A percentile compares a stretch with the other conserved stretches of the same genome.
These are phyloP conservation scores for Lasioglossum calceatum DNA, from an alignment of 2,888 invertebrate species.

Conservation along the genomic window DNA sequence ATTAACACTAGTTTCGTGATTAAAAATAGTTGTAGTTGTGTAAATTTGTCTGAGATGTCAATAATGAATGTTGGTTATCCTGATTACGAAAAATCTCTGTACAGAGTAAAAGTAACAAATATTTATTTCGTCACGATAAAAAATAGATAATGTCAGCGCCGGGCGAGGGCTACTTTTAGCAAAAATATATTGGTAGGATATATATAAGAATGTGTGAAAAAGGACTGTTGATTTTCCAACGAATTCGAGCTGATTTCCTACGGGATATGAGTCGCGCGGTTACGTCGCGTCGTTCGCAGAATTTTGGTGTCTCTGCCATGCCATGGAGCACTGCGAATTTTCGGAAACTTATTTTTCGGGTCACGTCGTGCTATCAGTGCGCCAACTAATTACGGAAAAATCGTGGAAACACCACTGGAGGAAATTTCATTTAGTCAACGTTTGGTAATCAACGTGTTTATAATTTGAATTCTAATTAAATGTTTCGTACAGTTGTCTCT, in stretches of 20 bases:
- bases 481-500: not conserved
- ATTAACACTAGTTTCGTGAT: not conserved
- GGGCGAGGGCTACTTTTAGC: not conserved
- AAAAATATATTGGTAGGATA: conserved; percentile 14
- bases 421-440: not conserved
- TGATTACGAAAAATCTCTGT: not conserved
- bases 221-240: conserved; percentile 42
- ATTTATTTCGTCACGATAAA: not conserved
- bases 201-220: conserved; percentile 10
- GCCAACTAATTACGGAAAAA: not conserved
- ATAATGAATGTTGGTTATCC: not conserved
- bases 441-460: not conserved
- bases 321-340: conserved; percentile 30
- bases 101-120: not conserved
- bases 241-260: conserved; percentile 49
- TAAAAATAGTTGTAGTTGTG: not conserved
- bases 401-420: not conserved
- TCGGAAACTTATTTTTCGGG: conserved; percentile 15
- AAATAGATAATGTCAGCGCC: not conserved
- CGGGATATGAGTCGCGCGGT: conserved; percentile 33
- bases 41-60: too few relatives aligned
- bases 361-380: not conserved
- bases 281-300: conserved; percentile 4
- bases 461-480: not conserved
- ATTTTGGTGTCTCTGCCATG: conserved; percentile 31